Percentiles rank a stretch among this genome's conserved stretches.
Evolutionary conservation across 2,113 vertebrate species (phyloP).

Genomic region (Cephalopterus ornatus): DNA sequence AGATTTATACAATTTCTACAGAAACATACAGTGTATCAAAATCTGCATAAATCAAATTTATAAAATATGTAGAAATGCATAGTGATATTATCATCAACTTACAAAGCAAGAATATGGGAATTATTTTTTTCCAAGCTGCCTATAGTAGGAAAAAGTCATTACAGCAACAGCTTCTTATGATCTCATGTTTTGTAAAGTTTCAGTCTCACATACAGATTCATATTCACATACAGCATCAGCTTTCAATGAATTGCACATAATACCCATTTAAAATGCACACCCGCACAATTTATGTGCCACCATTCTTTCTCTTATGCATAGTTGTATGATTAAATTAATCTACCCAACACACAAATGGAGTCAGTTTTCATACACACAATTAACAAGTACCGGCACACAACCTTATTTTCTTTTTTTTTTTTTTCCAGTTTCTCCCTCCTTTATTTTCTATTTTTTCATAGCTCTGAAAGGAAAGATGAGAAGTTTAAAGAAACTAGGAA

Average conservation of each 20-base stretch:
- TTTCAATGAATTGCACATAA: slow-evolving; percentile 73
- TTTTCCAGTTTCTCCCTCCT: slow-evolving; percentile 51
- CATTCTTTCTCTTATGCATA: slow-evolving; percentile 76
- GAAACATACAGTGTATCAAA: slow-evolving; percentile 88
- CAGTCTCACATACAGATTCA: slow-evolving; percentile 65
- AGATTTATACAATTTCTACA: slow-evolving; percentile 86
- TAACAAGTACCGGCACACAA: slow-evolving; percentile 45
- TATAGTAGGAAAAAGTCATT: slow-evolving; percentile 74
- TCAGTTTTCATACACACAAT: slow-evolving; percentile 64
- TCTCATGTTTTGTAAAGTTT: slow-evolving; percentile 57
- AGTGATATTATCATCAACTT: slow-evolving; percentile 79
- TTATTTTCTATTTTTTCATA: slow-evolving; percentile 57
- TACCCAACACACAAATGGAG: slow-evolving; percentile 54
- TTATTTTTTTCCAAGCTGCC: slow-evolving; percentile 70
- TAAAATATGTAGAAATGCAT: slow-evolving; percentile 87
- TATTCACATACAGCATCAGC: slow-evolving; percentile 62
- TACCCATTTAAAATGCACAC: slow-evolving; percentile 65
- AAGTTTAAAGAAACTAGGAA: slow-evolving; percentile 56
- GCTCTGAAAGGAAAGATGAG: slow-evolving; percentile 31
- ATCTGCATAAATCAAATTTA: slow-evolving; percentile 86
- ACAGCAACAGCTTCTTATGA: slow-evolving; percentile 70
- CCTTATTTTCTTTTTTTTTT: background rate
- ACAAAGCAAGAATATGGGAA: slow-evolving; percentile 78
- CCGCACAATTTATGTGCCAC: slow-evolving; percentile 62
- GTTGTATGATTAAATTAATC: slow-evolving; percentile 72